Conservation (phyloP, 2,113 vertebrate genomes). For the Megaceryle torquata region DNA sequence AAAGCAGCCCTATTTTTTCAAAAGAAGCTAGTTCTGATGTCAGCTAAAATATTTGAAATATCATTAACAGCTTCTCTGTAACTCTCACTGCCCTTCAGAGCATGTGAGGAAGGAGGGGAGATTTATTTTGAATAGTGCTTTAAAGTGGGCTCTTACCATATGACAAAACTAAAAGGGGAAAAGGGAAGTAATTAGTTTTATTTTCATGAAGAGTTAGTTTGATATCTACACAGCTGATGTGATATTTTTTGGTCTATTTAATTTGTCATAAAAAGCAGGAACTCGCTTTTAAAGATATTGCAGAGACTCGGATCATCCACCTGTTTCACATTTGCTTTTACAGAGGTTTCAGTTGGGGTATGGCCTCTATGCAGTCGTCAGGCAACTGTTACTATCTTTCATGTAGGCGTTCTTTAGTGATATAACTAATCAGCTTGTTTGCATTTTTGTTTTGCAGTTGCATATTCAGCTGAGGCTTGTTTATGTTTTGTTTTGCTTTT, state of each 20-base stretch:
- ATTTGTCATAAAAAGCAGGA: not conserved
- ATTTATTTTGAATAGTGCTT: not conserved
- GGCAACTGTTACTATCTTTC: not conserved
- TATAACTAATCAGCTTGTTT: not conserved
- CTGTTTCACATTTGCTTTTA: not conserved
- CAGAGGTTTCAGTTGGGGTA: not conserved
- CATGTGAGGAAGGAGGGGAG: not conserved
- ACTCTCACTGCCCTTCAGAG: not conserved
- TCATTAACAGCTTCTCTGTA: not conserved
- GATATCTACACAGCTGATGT: not conserved
- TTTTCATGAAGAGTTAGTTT: not conserved
- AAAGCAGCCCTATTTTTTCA: not conserved
- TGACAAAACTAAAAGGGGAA: not conserved
- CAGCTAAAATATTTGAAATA: not conserved
- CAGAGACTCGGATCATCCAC: not conserved
- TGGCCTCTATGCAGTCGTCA: not conserved
- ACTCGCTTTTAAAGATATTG: accelerated
- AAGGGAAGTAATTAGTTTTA: not conserved
- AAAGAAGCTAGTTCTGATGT: not conserved
- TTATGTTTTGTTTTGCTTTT: not conserved
- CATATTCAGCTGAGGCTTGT: not conserved
- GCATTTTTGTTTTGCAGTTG: not conserved
- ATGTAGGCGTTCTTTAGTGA: not conserved
- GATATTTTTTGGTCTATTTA: not conserved
- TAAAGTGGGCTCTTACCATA: not conserved